Percentiles rank a stretch among this genome's conserved stretches.
phyloP scores from a whole-genome alignment of 2,888 invertebrate species.

The Aspidapion aeneum region DNA sequence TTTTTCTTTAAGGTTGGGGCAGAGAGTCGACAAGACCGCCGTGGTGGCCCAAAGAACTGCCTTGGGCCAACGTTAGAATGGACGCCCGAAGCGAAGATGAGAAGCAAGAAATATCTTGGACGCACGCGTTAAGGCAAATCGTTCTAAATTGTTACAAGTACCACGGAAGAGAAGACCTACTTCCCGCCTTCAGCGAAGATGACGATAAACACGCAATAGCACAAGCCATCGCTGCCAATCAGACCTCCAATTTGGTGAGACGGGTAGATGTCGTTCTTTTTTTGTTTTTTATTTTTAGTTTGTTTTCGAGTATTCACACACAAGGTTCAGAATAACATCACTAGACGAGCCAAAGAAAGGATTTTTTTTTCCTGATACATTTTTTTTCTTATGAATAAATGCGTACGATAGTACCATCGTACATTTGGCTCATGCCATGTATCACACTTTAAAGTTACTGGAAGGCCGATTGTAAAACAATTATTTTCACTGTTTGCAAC shows the following conservation, averaged over 20 bases:
- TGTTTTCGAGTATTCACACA: slow-evolving; percentile 18
- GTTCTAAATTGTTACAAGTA: slow-evolving; percentile 98
- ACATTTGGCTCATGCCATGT: too few species aligned
- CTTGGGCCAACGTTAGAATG: slow-evolving; percentile 98
- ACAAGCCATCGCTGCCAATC: neutral
- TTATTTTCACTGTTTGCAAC: too few species aligned
- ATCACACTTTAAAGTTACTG: too few species aligned
- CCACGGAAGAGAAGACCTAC: slow-evolving; percentile 91
- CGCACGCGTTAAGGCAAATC: slow-evolving; percentile 92
- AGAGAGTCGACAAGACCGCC: slow-evolving; percentile 92
- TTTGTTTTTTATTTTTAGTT: slow-evolving; percentile 14
- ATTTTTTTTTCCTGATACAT: too few species aligned
- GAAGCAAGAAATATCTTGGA: slow-evolving; percentile 99
- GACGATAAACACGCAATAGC: slow-evolving; percentile 65
- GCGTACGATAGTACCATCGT: too few species aligned
- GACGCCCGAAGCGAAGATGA: slow-evolving; percentile 95
- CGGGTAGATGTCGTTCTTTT: slow-evolving; percentile 1
- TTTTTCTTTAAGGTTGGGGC: slow-evolving; percentile 94
- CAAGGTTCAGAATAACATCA: too few species aligned
- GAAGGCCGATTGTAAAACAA: too few species aligned
- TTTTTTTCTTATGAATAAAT: too few species aligned
- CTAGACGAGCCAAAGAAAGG: too few species aligned
- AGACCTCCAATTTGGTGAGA: neutral
- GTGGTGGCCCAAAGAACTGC: slow-evolving; percentile 98
- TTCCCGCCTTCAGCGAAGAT: slow-evolving; percentile 92